phyloP scores from a whole-genome alignment of 2,888 invertebrate genomes.

The Gandaritis pyraliata region DNA sequence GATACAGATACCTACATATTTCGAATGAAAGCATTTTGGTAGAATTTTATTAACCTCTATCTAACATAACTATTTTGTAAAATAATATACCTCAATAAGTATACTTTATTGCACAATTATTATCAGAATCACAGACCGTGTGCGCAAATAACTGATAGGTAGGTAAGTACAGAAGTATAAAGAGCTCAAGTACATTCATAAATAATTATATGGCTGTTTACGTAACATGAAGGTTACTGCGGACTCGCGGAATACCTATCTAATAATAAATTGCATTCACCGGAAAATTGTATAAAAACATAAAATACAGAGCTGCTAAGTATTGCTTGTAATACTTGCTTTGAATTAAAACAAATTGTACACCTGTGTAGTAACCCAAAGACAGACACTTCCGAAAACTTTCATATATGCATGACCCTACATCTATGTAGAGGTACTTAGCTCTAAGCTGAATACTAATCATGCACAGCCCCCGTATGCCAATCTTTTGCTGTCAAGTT shows the following conservation, averaged over 20 bases:
- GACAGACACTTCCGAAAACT: no score
- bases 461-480: no score
- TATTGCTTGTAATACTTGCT: background rate
- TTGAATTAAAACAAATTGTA: no score
- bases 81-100: conserved; percentile 20
- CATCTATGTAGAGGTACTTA: no score
- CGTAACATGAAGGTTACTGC: conserved; percentile 31
- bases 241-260: conserved; percentile 16
- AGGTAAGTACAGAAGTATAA: conserved; percentile 15
- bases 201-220: conserved; percentile 41
- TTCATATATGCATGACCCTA: no score
- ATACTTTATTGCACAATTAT: conserved; percentile 45
- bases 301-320: background rate
- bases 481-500: no score
- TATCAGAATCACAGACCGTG: conserved; percentile 50
- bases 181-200: conserved; percentile 39
- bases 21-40: no score
- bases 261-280: conserved; percentile 20
- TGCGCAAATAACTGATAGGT: conserved; percentile 52
- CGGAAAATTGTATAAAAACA: conserved; percentile 20
- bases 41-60: no score
- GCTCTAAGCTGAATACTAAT: no score
- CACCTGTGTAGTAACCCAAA: no score
- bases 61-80: no score
- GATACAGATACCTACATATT: no score